Evolutionary conservation across 2,888 invertebrate species (phyloP), one percentile per base, ranked within the genome.

Genomic region (Cylloceria caligata): DNA sequence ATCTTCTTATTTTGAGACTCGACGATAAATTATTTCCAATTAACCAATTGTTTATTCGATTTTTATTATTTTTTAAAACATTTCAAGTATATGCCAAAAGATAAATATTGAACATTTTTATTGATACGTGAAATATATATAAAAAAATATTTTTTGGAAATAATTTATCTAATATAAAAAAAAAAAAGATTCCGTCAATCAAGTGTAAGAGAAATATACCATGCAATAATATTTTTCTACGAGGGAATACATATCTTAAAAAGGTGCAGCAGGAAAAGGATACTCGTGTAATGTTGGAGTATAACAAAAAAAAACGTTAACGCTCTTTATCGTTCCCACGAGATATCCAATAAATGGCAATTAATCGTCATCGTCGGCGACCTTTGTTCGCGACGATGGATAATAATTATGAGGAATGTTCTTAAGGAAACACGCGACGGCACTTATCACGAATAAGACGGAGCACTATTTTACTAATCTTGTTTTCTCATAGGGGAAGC

Each of bases 291-390:
- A 60, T 60, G 16, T 34, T 9, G 16, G 9, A 19, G 36, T 13
- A 39, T n/a, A n/a, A n/a, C n/a, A 21, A 34, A 39, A 5, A 24
- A 55, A 27, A 52, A 24, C 5, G 16, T 13, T 49, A 52, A 27
- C 13, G 42, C 16, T 19, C n/a, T 49, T n/a, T 34, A 6, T 3
- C 13, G 7, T 64, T 78, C 52, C 74, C 78, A 71, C 78, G 68
- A 49, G 36, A n/a, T 16, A 30, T 60, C 16, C 71, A 27, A 67
- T 47, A 52, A 82, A 75, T 75, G 79, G 67, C 60, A 75, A 82
- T 72, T 65, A 82, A 79, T 49, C 52, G 52, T 67, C 60, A 79
- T 75, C 69, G 72, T 49, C 42, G 60, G 47, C 60, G 74, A 75
- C 52, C 62, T 79, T 75, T 71, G 69, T 52, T 75, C 82, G 67